phyloP scores from a whole-genome alignment of 1,140 invertebrate species.

The Orchesella cincta region DNA sequence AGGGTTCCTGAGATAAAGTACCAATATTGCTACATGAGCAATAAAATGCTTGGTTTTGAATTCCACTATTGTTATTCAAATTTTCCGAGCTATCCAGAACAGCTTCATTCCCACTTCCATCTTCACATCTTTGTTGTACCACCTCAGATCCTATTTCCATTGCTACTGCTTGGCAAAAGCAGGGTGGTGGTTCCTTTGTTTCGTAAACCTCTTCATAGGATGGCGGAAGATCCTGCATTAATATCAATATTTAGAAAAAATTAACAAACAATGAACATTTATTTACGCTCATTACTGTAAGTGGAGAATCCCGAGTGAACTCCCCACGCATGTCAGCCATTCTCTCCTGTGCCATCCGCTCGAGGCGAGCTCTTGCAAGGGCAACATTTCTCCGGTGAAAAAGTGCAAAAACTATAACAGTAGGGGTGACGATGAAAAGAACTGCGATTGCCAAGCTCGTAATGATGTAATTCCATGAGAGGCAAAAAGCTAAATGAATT shows the following conservation, averaged over 20 bases:
- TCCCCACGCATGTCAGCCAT: conserved; percentile 10
- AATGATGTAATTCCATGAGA: background rate
- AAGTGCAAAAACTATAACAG: conserved; percentile 32
- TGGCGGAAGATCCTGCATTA: conserved; percentile 32
- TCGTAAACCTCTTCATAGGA: conserved; percentile 40
- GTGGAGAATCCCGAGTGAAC: background rate
- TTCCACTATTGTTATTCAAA: background rate
- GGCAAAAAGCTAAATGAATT: conserved; percentile 12
- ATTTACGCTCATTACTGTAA: no score
- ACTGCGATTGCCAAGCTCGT: conserved; percentile 30
- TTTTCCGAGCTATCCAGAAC: background rate
- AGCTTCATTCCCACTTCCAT: background rate
- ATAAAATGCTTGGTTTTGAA: background rate
- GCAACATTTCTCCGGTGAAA: conserved; percentile 27
- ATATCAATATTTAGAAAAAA: no score
- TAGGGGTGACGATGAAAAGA: conserved; percentile 33
- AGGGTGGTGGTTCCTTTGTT: conserved; percentile 35
- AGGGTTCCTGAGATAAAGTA: no score
- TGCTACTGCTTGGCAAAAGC: conserved; percentile 33
- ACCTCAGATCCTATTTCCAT: background rate
- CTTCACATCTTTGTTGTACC: no score
- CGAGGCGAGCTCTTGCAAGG: background rate
- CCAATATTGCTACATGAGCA: conserved; percentile 2
- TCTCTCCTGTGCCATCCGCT: background rate
- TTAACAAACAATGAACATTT: no score